A percentile compares a stretch with the other conserved stretches of the same genome.
These are phyloP conservation scores for Drosophila demipolita DNA, from an alignment of 2,888 invertebrate genomes.

Conservation along the genomic window DNA sequence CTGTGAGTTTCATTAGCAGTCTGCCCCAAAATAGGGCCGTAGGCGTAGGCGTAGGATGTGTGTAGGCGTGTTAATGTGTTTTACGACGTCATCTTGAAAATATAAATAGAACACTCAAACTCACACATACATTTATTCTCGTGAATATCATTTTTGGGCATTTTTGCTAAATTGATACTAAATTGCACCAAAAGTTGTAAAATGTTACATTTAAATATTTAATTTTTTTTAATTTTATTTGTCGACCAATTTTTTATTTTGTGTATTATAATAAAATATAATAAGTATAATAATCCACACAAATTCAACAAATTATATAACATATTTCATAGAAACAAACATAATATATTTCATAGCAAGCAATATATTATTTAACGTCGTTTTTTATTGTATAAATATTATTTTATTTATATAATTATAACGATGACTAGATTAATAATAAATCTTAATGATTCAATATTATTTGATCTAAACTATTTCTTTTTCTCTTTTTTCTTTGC, in stretches of 20 bases:
- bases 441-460: neutral
- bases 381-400: neutral
- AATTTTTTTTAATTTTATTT: conserved; percentile 12
- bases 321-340: neutral
- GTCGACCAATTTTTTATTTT: neutral
- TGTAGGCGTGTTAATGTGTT: conserved; percentile 25
- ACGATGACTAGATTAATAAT: neutral
- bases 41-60: conserved; percentile 9
- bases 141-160: neutral
- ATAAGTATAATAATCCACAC: neutral
- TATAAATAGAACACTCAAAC: conserved; percentile 28
- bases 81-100: conserved; percentile 70
- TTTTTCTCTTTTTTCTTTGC: neutral
- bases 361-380: neutral
- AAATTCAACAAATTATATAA: neutral
- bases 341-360: too few species aligned
- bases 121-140: neutral
- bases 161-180: neutral
- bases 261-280: too few species aligned
- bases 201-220: neutral
- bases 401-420: neutral
- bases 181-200: neutral
- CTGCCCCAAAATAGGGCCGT: conserved; percentile 16
- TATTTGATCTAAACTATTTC: neutral
- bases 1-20: conserved; percentile 61